Evolutionary conservation across 2,888 invertebrate species (phyloP), one percentile per base, ranked within the genome.

Genomic region (Neocrepidodera transversa): DNA sequence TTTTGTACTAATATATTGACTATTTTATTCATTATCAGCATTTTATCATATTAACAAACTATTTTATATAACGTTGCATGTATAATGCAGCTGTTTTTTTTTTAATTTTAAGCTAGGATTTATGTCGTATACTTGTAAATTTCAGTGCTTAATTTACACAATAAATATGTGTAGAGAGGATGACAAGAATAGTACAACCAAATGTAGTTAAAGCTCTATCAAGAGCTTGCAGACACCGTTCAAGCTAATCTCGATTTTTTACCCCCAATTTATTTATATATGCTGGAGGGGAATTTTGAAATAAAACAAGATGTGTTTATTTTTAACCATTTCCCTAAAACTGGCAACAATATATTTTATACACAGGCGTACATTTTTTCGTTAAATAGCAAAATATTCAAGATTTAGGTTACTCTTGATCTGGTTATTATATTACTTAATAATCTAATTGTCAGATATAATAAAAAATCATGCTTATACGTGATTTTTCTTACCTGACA

Each of bases 251-350:
- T 60, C 13, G 42, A 43, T 43, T 50, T 55, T 60, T 60, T 55
- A 32, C 30, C 55, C 8, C 30, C 45, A 60, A 45, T 60, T 59
- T 60, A 60, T 60, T 60, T 60, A 45, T 60, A 55, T 42, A 42
- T 43, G 35, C 35, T 38, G 13, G 38, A 32, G 23, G 50, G 57
- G 45, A n/a, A 48, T 47, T 56, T 42, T 51, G 54, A 48, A 54
- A 55, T 63, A 57, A 63, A 63, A 48, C 54, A 63, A 63, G 62
- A 17, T 52, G 58, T 55, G 62, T 63, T 59, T 55, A 63, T 57
- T 61, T 61, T 61, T 61, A 57, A 58, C 28, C 38, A 50, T 62
- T 58, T 58, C 45, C 51, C 43, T 40, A 50, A 54, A 58, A 48
- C 18, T 49, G 58, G 35, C 51, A 58, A 58, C 58, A 58, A 58